These are phyloP conservation scores for Narcine bancroftii DNA, from an alignment of 2,113 vertebrate genomes.

Conservation along the genomic window DNA sequence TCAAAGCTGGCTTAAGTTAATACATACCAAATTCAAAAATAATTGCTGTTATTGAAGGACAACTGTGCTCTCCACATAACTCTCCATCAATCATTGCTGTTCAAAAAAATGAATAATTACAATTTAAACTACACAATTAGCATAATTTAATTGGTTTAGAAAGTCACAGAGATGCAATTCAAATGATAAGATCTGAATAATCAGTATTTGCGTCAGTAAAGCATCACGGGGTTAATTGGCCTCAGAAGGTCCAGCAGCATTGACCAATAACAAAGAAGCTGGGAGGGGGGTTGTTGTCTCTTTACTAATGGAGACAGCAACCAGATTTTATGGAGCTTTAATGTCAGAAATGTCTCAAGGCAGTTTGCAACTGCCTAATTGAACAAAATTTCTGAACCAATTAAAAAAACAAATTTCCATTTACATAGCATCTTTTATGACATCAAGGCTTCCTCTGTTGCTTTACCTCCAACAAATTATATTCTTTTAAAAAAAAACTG, in stretches of 20 bases:
- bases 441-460: neutral
- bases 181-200: neutral
- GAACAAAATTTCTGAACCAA: neutral
- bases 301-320: too few species aligned
- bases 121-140: conserved; percentile 9
- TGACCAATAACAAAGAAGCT: neutral
- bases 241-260: neutral
- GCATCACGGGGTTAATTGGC: neutral
- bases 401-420: neutral
- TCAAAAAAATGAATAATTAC: neutral
- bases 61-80: neutral
- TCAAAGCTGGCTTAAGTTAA: neutral
- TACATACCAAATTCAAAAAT: neutral
- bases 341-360: neutral
- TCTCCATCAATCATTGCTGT: neutral
- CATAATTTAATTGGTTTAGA: conserved; percentile 21
- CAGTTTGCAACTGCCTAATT: neutral
- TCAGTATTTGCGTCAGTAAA: neutral
- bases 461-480: neutral
- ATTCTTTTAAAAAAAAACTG: neutral
- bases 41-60: neutral
- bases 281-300: neutral
- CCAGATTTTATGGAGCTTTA: too few species aligned
- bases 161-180: neutral
- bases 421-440: neutral